These are phyloP conservation scores for Megaustenia siamemsis DNA, from an alignment of 2,888 invertebrate genomes.

Conservation along the genomic window DNA sequence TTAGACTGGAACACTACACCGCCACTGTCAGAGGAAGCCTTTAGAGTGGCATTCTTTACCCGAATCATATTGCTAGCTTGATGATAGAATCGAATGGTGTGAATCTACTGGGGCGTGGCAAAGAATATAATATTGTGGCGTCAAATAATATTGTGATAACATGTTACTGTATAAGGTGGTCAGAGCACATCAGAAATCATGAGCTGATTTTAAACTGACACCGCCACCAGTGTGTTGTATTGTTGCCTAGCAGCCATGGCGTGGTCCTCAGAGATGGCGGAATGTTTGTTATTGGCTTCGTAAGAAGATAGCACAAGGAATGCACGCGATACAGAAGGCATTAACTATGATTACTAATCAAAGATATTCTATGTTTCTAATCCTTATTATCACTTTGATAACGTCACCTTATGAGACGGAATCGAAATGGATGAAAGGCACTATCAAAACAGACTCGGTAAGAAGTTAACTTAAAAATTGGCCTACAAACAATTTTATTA, in stretches of 20 bases:
- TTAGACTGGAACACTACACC: no score
- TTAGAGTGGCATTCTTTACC: no score
- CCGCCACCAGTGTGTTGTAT: not conserved
- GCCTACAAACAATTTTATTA: no score
- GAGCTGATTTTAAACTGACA: no score
- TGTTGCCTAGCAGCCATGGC: constrained; percentile 51
- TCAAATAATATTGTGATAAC: no score
- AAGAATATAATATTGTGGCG: no score
- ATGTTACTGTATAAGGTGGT: no score
- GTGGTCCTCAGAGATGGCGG: constrained; percentile 39
- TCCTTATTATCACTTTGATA: not conserved
- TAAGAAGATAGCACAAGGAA: not conserved
- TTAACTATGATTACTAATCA: not conserved
- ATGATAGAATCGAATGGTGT: no score
- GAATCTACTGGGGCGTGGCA: no score
- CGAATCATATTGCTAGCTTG: no score
- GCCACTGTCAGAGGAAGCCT: no score
- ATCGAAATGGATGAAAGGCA: constrained; percentile 63
- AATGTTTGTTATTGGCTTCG: not conserved
- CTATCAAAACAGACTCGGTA: constrained; percentile 60
- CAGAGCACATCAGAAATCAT: no score
- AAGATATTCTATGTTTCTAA: not conserved
- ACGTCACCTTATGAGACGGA: constrained; percentile 31
- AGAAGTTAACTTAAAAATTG: constrained; percentile 22
- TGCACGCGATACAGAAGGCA: not conserved